Percentiles rank a stretch among this genome's conserved stretches.
These are phyloP conservation scores for Troides aeacus DNA, from an alignment of 2,888 invertebrate genomes.

Conservation along the genomic window DNA sequence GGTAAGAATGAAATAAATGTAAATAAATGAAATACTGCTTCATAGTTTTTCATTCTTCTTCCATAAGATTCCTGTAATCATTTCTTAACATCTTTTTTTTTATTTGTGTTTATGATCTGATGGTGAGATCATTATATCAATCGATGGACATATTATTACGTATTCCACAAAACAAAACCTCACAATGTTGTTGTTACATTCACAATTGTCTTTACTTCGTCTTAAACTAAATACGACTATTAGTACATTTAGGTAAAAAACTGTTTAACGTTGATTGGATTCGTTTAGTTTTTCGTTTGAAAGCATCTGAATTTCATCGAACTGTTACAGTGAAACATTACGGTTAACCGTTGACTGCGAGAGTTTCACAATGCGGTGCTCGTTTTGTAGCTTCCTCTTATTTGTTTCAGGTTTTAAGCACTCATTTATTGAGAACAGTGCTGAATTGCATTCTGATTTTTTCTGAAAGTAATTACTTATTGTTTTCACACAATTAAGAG, in stretches of 20 bases:
- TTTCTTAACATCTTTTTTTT: no score
- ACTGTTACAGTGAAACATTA: constrained; percentile 53
- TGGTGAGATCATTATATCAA: no score
- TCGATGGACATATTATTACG: no score
- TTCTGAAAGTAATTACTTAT: constrained; percentile 47
- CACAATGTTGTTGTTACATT: no score
- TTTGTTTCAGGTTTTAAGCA: constrained; percentile 52
- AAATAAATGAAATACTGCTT: no score
- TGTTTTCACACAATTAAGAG: constrained; percentile 35
- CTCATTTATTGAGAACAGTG: constrained; percentile 50
- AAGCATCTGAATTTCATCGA: constrained; percentile 43
- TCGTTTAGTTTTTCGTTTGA: constrained; percentile 59
- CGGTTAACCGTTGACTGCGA: constrained; percentile 54
- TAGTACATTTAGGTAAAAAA: constrained; percentile 1
- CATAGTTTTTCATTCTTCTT: no score
- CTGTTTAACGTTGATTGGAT: constrained; percentile 65
- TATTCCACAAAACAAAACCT: no score
- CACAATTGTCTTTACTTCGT: no score
- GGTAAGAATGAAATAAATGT: no score
- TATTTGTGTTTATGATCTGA: no score
- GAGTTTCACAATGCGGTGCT: constrained; percentile 52
- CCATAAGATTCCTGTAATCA: no score
- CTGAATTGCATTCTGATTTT: constrained; percentile 40
- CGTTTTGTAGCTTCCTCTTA: constrained; percentile 55
- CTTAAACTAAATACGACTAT: no score